These are phyloP conservation scores for Carcinoscorpius rotundicauda DNA, from an alignment of 1,140 invertebrate genomes.

Conservation along the genomic window DNA sequence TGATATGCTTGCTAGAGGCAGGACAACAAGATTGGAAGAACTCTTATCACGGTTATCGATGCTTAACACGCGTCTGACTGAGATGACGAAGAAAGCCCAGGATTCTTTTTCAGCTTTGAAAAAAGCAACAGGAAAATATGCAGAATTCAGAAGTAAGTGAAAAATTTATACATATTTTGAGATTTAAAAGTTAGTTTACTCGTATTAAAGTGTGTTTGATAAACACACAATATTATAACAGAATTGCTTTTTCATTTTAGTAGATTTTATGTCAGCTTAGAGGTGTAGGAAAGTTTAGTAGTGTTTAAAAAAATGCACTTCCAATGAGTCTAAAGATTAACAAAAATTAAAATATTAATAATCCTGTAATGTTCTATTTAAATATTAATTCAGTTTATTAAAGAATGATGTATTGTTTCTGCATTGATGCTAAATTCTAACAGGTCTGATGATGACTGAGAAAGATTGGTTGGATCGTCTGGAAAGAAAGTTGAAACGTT, in stretches of 20 bases:
- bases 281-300: too few relatives aligned
- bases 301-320: too few relatives aligned
- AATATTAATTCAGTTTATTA: too few relatives aligned
- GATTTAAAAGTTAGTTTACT: neutral
- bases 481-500: conserved; percentile 59
- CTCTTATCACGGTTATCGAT: conserved; percentile 4
- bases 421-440: too few relatives aligned
- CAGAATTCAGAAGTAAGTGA: conserved; percentile 52
- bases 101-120: conserved; percentile 43
- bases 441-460: conserved; percentile 36
- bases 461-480: conserved; percentile 67
- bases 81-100: conserved; percentile 50
- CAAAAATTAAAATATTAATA: too few relatives aligned
- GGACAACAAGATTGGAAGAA: conserved; percentile 7
- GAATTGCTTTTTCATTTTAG: conserved; percentile 3
- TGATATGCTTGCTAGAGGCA: conserved; percentile 1
- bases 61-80: conserved; percentile 56
- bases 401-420: too few relatives aligned
- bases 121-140: conserved; percentile 56
- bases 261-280: neutral
- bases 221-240: neutral
- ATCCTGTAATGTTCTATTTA: too few relatives aligned
- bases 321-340: too few relatives aligned
- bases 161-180: conserved; percentile 2
- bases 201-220: neutral